phyloP scores from a whole-genome alignment of 2,888 invertebrate species.

The Caenorhabditis auriculariae region DNA sequence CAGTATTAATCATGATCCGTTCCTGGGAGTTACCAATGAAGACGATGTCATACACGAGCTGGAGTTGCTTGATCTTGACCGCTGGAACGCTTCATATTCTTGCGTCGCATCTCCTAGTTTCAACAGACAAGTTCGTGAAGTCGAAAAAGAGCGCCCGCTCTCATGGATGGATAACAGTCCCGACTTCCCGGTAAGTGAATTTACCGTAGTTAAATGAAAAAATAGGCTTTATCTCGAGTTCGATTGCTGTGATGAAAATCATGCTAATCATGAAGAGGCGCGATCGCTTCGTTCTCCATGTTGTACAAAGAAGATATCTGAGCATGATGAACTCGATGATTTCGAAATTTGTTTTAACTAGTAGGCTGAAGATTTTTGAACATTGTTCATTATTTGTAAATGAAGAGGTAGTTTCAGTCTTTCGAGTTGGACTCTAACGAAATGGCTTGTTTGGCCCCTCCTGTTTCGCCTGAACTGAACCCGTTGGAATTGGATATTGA shows the following conservation, averaged over 20 bases:
- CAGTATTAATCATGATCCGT: slow-evolving; percentile 24
- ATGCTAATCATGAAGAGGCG: slow-evolving; percentile 27
- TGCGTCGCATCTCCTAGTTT: neutral
- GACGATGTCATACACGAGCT: slow-evolving; percentile 29
- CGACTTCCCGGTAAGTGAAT: too few species aligned
- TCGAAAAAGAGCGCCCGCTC: neutral
- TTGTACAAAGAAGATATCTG: slow-evolving; percentile 9
- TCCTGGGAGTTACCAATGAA: slow-evolving; percentile 21
- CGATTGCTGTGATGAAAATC: slow-evolving; percentile 10
- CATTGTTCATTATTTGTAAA: neutral
- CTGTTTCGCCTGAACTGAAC: neutral
- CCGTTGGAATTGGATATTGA: slow-evolving; percentile 16
- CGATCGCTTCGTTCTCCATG: slow-evolving; percentile 18
- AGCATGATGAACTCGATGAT: too few species aligned
- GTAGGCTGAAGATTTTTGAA: slow-evolving; percentile 9
- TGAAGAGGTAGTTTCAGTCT: slow-evolving; percentile 8
- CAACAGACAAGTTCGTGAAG: neutral
- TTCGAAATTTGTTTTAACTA: too few species aligned
- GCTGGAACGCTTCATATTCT: slow-evolving; percentile 6
- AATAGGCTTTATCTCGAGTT: too few species aligned
- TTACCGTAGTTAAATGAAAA: too few species aligned
- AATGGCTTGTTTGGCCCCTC: neutral
- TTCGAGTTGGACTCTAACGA: slow-evolving; percentile 1
- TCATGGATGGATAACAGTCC: neutral
- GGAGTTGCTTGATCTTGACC: slow-evolving; percentile 24